Evolutionary conservation across 2,113 vertebrate genomes (phyloP).

Genomic region (Atrichornis clamosus): DNA sequence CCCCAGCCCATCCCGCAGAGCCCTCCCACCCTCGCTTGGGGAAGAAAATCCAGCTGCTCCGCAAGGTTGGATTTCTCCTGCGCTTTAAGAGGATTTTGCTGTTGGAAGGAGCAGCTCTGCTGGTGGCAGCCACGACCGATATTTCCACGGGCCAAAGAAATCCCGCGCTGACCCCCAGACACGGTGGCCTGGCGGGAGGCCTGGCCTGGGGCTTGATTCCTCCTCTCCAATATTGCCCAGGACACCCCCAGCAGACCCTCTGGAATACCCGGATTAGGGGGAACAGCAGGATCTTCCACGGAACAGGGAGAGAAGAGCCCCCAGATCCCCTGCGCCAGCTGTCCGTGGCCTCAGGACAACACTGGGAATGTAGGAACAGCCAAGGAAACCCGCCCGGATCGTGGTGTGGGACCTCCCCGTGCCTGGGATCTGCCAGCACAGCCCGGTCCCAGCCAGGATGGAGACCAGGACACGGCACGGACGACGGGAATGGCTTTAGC

Average conservation of each 20-base stretch:
- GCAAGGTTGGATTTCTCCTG: neutral
- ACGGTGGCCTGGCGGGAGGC: fast-evolving
- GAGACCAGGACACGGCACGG: fast-evolving
- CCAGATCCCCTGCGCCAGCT: neutral
- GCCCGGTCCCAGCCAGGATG: neutral
- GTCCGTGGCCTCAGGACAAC: fast-evolving
- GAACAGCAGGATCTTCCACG: too few species aligned
- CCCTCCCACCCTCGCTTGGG: fast-evolving
- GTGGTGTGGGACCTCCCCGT: fast-evolving
- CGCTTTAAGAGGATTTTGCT: neutral
- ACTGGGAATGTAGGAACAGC: neutral
- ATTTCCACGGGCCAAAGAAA: neutral
- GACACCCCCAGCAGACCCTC: neutral
- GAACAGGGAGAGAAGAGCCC: neutral
- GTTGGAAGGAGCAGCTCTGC: neutral
- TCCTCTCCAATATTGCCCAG: neutral
- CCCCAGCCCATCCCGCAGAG: neutral
- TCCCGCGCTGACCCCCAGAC: neutral
- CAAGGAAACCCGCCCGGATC: neutral
- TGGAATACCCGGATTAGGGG: neutral
- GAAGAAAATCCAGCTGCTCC: neutral
- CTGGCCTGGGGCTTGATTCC: fast-evolving
- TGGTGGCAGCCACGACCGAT: neutral
- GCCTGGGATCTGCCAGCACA: neutral
- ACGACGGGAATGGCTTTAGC: fast-evolving